Evolutionary conservation across 2,888 invertebrate genomes (phyloP), one percentile per base, ranked within the genome.

Genomic region (Pterostichus madidus): DNA sequence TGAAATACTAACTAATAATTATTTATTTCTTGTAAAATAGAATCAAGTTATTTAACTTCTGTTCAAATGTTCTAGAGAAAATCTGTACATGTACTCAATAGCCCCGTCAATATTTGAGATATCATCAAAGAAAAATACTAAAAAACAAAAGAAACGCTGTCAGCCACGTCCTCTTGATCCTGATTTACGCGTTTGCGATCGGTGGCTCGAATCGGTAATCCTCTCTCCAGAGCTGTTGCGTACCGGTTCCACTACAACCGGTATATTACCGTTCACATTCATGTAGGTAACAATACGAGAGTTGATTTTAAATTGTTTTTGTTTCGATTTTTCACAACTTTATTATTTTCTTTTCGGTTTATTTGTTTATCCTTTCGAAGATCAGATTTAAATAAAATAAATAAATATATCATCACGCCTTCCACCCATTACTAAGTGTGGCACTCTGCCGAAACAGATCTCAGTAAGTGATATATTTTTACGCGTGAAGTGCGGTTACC

Each of bases 151-250:
- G 59, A 35, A 64, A 64, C 64, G 11, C 35, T 64, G 11, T 49
- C 49, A 2, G n/a, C 64, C 32, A 11, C 10, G 32, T 6, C 31
- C 0, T 64, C 64, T 35, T 64, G 64, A 64, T 64, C 64, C 35
- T 64, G 64, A 64, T 64, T 64, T 64, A 64, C 31, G 35, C n/a
- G 64, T 64, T 32, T 35, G 64, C 64, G 35, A 35, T 64, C 35
- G 64, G 35, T 49, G 11, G 13, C n/a, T 24, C 32, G 35, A 64
- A 39, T 35, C 64, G 35, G 64, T 64, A 64, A 61, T 35, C 64
- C 64, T 13, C 49, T 49, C 11, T n/a, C 3, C 49, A 10, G 49
- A 49, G 49, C 13, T 49, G n/a, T 49, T 11, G n/a, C 32, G 32
- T 64, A 64, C 64, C 35, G 64, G 35, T 64, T 64, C n/a, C 11